Conservation (phyloP, 2,797 vertebrate genomes). For the Semotilus atromaculatus region DNA sequence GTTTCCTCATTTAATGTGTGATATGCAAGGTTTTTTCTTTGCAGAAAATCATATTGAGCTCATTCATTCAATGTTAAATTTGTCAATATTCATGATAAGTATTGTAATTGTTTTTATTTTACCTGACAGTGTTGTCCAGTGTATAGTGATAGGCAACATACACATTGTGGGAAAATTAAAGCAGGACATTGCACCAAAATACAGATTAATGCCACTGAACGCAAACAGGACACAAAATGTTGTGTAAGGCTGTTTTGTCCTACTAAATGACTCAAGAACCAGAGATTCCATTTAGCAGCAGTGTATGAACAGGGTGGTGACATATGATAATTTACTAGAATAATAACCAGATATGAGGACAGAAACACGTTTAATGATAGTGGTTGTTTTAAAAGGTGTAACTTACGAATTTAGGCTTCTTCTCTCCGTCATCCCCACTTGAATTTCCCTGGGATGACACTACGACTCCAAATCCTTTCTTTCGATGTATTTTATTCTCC, state of each 20-base stretch:
- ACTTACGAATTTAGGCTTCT: slow-evolving; percentile 67
- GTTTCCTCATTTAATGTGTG: not conserved
- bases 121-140: not conserved
- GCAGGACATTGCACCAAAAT: not conserved
- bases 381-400: no score
- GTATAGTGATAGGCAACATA: not conserved
- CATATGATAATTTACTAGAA: not conserved
- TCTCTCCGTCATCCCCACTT: slow-evolving; percentile 58
- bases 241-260: not conserved
- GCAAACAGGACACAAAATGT: not conserved
- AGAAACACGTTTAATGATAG: not conserved
- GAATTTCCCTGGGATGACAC: slow-evolving; percentile 11
- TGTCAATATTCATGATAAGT: not conserved
- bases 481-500: slow-evolving; percentile 58
- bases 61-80: not conserved
- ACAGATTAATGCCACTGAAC: not conserved
- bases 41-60: not conserved
- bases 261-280: not conserved
- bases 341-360: not conserved
- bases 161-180: not conserved
- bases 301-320: not conserved
- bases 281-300: not conserved
- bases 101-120: no score
- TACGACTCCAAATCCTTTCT: slow-evolving; percentile 56
- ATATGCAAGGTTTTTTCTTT: no score